Percentiles rank a stretch among this genome's conserved stretches.
Evolutionary conservation across 2,113 vertebrate genomes (phyloP).

Genomic region (Macrotis lagotis): DNA sequence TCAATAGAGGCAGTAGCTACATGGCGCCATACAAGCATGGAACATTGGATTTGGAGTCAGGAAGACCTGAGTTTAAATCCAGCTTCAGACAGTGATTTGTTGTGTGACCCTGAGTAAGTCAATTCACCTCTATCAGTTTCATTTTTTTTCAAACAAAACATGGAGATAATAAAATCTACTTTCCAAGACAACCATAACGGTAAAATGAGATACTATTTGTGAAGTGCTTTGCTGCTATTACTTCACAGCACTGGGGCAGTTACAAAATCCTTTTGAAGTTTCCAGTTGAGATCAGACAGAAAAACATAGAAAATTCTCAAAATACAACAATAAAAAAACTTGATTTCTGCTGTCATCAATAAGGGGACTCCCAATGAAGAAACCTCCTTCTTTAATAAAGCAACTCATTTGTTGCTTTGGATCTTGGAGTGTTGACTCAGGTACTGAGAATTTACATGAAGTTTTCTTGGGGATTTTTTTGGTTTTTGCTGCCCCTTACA

Average conservation of each 20-base stretch:
- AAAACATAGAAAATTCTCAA: not conserved
- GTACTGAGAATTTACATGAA: too few species aligned
- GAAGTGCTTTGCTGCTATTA: too few species aligned
- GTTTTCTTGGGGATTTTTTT: too few species aligned
- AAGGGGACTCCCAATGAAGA: too few species aligned
- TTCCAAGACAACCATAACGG: too few species aligned
- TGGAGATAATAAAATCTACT: not conserved
- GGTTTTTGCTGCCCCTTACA: too few species aligned
- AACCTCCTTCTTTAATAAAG: too few species aligned
- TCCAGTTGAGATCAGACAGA: not conserved
- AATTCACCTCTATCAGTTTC: not conserved
- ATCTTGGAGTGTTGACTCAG: too few species aligned
- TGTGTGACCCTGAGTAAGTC: not conserved
- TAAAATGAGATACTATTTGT: not conserved
- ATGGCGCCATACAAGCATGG: not conserved
- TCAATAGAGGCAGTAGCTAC: not conserved
- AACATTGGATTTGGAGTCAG: not conserved
- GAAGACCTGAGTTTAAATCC: not conserved
- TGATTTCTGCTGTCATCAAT: too few species aligned
- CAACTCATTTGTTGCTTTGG: too few species aligned
- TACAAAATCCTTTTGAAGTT: not conserved
- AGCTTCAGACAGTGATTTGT: not conserved
- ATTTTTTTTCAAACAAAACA: not conserved
- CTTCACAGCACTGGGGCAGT: not conserved
- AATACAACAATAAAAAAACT: too few species aligned